Conservation (phyloP, 2,113 vertebrate genomes). For the Tenrec ecaudatus region DNA sequence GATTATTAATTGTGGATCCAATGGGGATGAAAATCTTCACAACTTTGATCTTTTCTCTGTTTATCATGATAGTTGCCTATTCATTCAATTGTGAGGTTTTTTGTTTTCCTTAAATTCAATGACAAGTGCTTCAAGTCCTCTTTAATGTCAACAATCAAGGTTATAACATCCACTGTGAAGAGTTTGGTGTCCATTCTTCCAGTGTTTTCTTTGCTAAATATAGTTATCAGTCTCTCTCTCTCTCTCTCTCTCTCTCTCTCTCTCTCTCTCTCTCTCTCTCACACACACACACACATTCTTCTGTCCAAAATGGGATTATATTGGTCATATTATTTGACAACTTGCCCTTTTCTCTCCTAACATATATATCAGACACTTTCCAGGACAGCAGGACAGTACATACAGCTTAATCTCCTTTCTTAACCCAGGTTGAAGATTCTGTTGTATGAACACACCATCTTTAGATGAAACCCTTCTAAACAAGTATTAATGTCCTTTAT, state of each 20-base stretch:
- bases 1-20: too few species aligned
- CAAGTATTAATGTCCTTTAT: constrained; percentile 16
- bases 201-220: constrained; percentile 16
- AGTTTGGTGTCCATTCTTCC: neutral
- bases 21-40: too few species aligned
- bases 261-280: too few species aligned
- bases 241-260: neutral
- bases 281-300: neutral
- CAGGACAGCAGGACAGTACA: neutral
- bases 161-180: neutral
- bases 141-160: too few species aligned
- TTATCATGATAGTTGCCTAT: too few species aligned
- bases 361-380: neutral
- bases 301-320: neutral
- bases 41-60: too few species aligned
- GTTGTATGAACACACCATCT: neutral
- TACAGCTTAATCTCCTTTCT: constrained; percentile 26
- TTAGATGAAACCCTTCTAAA: neutral
- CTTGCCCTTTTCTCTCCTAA: neutral
- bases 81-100: too few species aligned
- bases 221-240: neutral
- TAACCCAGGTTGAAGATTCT: constrained; percentile 4
- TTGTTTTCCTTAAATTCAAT: too few species aligned
- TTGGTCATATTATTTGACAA: neutral
- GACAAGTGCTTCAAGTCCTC: too few species aligned